phyloP scores from a whole-genome alignment of 2,797 vertebrate species.

The Gymnoscopelus braueri region DNA sequence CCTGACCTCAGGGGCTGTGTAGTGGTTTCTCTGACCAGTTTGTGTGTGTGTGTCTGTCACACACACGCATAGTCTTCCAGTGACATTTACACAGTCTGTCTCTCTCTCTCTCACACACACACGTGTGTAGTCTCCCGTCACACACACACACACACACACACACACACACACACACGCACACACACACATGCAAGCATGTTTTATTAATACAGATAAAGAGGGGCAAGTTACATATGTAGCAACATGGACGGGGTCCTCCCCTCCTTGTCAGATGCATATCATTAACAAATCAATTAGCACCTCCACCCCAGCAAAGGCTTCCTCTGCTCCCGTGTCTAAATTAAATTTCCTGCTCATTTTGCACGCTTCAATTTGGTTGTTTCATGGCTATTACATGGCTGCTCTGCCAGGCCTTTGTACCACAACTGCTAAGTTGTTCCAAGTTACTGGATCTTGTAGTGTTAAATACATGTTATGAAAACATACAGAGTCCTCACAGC shows the following conservation, averaged over 20 bases:
- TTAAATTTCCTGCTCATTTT: conserved; percentile 80
- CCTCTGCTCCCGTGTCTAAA: conserved; percentile 61
- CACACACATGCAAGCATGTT: conserved; percentile 69
- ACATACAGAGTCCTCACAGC: background rate
- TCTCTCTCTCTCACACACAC: no score
- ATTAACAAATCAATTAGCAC: conserved; percentile 84
- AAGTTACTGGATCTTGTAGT: conserved; percentile 21
- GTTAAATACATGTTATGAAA: conserved; percentile 48
- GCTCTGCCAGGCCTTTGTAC: conserved; percentile 21
- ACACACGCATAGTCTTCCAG: no score
- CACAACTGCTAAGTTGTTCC: background rate
- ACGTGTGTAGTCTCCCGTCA: no score
- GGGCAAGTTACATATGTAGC: conserved; percentile 73
- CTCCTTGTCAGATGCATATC: conserved; percentile 82
- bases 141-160: background rate
- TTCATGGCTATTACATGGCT: conserved; percentile 68
- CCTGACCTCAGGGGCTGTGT: conserved; percentile 85
- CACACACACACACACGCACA: no score
- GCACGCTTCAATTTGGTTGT: conserved; percentile 54
- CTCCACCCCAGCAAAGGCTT: conserved; percentile 36
- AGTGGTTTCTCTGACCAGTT: conserved; percentile 78
- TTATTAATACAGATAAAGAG: conserved; percentile 88
- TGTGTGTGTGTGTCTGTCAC: no score
- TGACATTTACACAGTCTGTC: no score
- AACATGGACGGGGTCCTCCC: conserved; percentile 70